A percentile compares a stretch with the other conserved stretches of the same genome.
Conservation (phyloP, 1,140 invertebrate species). For the Papilio aristodemus region DNA sequence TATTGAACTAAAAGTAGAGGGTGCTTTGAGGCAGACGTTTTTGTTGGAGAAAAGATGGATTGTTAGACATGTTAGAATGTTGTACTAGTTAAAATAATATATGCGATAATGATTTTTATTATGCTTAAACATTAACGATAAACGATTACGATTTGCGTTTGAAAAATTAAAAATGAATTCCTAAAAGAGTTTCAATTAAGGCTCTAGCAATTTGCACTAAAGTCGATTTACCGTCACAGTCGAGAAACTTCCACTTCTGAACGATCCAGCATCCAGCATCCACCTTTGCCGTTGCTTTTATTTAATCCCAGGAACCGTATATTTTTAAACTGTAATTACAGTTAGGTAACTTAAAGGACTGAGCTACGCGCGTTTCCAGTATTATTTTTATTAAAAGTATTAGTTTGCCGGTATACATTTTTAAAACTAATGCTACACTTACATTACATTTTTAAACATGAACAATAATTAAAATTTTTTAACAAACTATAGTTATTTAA, state of each 20-base stretch:
- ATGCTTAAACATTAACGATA: not conserved
- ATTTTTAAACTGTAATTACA: slow-evolving; percentile 27
- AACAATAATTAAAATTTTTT: too few relatives aligned
- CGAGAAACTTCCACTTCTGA: slow-evolving; percentile 21
- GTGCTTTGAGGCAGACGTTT: too few relatives aligned
- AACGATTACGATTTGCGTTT: slow-evolving; percentile 20
- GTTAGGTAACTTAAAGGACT: slow-evolving; percentile 11
- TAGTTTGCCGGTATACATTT: too few relatives aligned
- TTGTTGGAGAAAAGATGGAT: too few relatives aligned
- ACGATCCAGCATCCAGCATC: slow-evolving; percentile 2
- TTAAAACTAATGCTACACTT: too few relatives aligned
- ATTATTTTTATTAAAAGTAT: not conserved
- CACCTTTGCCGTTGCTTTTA: slow-evolving; percentile 4
- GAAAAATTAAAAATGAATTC: not conserved
- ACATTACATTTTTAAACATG: too few relatives aligned
- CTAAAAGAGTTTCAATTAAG: slow-evolving; percentile 20
- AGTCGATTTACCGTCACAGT: slow-evolving; percentile 10
- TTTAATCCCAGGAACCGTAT: slow-evolving; percentile 5
- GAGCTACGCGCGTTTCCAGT: not conserved
- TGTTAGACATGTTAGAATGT: too few relatives aligned
- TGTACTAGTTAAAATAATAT: too few relatives aligned
- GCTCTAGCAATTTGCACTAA: slow-evolving; percentile 1
- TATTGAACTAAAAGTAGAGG: too few relatives aligned
- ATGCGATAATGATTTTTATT: too few relatives aligned
- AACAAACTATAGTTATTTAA: too few relatives aligned